Base-by-base conservation (phyloP, 2,113 vertebrate species). In the Nothobranchius kuhntae region DNA sequence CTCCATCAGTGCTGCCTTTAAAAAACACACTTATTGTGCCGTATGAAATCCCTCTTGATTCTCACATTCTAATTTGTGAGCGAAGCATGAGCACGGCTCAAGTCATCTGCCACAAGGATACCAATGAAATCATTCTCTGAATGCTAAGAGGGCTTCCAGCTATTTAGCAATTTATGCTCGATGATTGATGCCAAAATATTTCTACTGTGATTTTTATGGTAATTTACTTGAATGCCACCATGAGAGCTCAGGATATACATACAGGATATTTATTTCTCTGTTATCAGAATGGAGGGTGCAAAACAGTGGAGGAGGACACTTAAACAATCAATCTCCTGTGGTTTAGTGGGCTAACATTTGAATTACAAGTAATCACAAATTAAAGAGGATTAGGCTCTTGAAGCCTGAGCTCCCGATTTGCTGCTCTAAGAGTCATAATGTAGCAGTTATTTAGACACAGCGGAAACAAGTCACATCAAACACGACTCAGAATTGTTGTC, bases 361-460 rank as follows among this genome's bases (percentile, higher is more conserved):
- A 84, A 83, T 90, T 81, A 87, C 89, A 90, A 83, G 74, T 78
- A 78, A 87, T 88, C 82, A 53, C 81, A 85, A 86, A 81, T 87
- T 84, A 86, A 89, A 84, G 75, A 75, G 84, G 87, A 90, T 88
- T 87, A 87, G 75, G 71, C 81, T 73, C 77, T 87, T 74, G 71
- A 80, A 82, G 66, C 68, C 59, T 3, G 65, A 68, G 82, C 74
- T 74, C 40, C 71, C 76, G 73, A 87, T 78, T 82, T 81, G 77
- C 80, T 65, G 61, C 36, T 63, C 71, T 64, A 35, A 62, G 84
- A 86, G 79, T 84, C 70, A 42, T 75, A 82, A 87, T 85, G 79
- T 76, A 65, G 69, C 59, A 76, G 81, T 85, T 82, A 69, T 89
- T 86, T 74, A 86, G 77, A 55, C 64, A 21, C 70, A 17, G 13